A percentile compares a stretch with the other conserved stretches of the same genome.
These are phyloP conservation scores for Nesidiocoris tenuis DNA, from an alignment of 2,888 invertebrate genomes.

Conservation along the genomic window DNA sequence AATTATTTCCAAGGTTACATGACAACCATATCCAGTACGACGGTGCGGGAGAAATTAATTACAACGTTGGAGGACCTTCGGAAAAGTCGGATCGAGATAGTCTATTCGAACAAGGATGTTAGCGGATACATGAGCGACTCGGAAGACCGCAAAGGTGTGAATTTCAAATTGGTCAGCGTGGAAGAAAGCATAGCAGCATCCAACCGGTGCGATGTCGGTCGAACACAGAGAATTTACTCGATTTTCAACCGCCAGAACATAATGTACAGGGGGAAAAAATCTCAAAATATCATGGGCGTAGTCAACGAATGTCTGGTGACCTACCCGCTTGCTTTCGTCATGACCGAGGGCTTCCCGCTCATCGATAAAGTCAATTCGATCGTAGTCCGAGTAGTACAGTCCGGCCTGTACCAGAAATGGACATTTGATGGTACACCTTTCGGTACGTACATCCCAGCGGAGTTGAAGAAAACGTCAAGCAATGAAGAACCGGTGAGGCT, in stretches of 20 bases:
- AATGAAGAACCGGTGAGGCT: not conserved
- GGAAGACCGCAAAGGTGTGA: not conserved
- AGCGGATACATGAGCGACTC: not conserved
- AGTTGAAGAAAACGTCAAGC: not conserved
- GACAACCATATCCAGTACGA: not conserved
- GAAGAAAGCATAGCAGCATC: not conserved
- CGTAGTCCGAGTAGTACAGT: conserved; percentile 4
- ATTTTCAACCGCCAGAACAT: not conserved
- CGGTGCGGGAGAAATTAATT: not conserved
- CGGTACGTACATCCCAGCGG: not conserved
- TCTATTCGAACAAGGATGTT: conserved; percentile 11
- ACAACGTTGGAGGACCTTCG: conserved; percentile 7
- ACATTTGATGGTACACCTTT: not conserved
- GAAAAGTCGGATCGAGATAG: not conserved
- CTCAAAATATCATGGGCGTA: not conserved
- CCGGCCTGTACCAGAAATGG: conserved; percentile 21
- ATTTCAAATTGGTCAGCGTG: conserved; percentile 6
- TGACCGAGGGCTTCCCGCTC: not conserved
- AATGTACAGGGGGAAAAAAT: conserved; percentile 5
- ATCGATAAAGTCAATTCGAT: not conserved
- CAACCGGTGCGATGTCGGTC: not conserved
- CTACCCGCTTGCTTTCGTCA: conserved; percentile 15
- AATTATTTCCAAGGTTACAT: not conserved
- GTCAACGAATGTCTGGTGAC: conserved; percentile 10
- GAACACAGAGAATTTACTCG: not conserved